Percentiles rank a stretch among this genome's conserved stretches.
Evolutionary conservation across 2,888 invertebrate genomes (phyloP).

Genomic region (Neoascia interrupta): DNA sequence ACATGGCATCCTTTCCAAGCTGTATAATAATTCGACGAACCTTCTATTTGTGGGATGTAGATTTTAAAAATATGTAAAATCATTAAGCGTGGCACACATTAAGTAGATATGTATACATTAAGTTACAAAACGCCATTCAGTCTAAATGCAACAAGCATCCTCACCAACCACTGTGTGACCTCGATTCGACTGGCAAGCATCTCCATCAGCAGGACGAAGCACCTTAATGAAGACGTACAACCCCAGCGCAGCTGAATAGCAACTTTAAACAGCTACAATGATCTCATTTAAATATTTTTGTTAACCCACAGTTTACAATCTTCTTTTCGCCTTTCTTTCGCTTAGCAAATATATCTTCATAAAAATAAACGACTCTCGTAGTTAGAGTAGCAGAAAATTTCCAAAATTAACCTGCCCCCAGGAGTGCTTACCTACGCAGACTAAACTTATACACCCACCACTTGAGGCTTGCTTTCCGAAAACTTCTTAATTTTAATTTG

Average conservation of each 20-base stretch:
- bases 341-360: slow-evolving; percentile 53
- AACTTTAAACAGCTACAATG: slow-evolving; percentile 61
- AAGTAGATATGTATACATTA: too few relatives aligned
- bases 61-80: too few relatives aligned
- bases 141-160: too few relatives aligned
- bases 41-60: too few relatives aligned
- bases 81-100: too few relatives aligned
- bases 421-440: too few relatives aligned
- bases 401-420: slow-evolving; percentile 17
- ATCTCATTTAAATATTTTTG: slow-evolving; percentile 42
- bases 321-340: not conserved
- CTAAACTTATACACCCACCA: slow-evolving; percentile 28
- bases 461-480: slow-evolving; percentile 48
- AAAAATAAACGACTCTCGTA: slow-evolving; percentile 56
- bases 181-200: not conserved
- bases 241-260: slow-evolving; percentile 42
- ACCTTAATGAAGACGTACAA: slow-evolving; percentile 52
- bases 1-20: too few relatives aligned
- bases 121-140: too few relatives aligned
- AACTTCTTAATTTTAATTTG: slow-evolving; percentile 67
- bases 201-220: not conserved
- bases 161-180: not conserved
- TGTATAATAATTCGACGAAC: too few relatives aligned
- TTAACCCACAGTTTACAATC: not conserved
- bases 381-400: slow-evolving; percentile 1